Evolutionary conservation across 1,140 invertebrate species (phyloP).

Genomic region (Sarcophaga peregrina): DNA sequence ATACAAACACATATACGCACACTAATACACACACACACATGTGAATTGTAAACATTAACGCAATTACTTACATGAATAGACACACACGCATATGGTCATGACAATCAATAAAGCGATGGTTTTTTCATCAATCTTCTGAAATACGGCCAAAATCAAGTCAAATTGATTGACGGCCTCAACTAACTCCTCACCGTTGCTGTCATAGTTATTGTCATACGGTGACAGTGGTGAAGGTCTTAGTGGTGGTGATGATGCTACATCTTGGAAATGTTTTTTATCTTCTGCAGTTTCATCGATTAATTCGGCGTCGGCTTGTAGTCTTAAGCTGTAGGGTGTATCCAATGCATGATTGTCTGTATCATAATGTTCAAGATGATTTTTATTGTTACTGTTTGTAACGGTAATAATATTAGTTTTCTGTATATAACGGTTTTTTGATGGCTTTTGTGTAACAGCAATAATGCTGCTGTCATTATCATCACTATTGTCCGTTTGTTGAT

Average conservation of each 20-base stretch:
- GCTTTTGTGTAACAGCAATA: constrained; percentile 7
- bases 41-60: constrained; percentile 2
- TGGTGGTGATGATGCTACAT: too few relatives aligned
- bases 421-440: background rate
- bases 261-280: background rate
- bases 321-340: background rate
- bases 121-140: constrained; percentile 59
- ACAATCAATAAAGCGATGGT: constrained; percentile 67
- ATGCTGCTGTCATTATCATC: background rate
- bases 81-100: constrained; percentile 67
- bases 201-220: background rate
- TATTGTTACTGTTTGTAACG: background rate
- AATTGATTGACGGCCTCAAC: constrained; percentile 11
- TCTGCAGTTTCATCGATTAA: background rate
- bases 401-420: background rate
- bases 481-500: background rate
- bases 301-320: background rate
- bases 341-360: background rate
- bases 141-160: constrained; percentile 34
- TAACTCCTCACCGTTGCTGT: background rate
- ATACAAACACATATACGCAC: too few relatives aligned
- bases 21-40: background rate
- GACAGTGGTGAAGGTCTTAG: too few relatives aligned
- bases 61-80: constrained; percentile 68
- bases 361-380: background rate